phyloP scores from a whole-genome alignment of 2,113 vertebrate species.

The Mandrillus leucophaeus region DNA sequence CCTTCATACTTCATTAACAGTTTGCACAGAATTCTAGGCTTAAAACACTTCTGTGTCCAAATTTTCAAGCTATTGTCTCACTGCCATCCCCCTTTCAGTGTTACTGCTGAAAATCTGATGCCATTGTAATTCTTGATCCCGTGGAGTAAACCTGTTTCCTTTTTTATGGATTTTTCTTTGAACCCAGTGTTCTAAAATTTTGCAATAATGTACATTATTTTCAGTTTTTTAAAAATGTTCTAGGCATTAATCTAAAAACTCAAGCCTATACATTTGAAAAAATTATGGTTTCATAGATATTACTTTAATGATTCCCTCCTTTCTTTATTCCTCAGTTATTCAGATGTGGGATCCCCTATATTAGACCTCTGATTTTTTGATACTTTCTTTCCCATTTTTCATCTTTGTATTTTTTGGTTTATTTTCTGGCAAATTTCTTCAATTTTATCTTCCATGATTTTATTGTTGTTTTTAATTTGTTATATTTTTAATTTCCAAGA shows the following conservation, averaged over 20 bases:
- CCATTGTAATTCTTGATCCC: not conserved
- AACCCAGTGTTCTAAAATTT: not conserved
- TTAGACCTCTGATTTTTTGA: not conserved
- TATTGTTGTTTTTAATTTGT: not conserved
- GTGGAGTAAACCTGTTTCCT: not conserved
- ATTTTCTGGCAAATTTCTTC: not conserved
- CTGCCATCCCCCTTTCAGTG: not conserved
- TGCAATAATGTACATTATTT: not conserved
- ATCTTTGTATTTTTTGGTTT: not conserved
- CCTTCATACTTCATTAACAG: not conserved
- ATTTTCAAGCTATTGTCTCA: not conserved
- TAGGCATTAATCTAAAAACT: not conserved
- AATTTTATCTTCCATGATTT: not conserved
- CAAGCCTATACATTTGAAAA: not conserved
- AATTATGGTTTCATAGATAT: not conserved
- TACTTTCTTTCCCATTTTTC: not conserved
- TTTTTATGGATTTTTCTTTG: not conserved
- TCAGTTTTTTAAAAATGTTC: not conserved
- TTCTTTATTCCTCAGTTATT: not conserved
- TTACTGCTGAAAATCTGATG: not conserved
- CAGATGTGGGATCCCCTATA: not conserved
- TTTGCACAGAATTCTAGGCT: not conserved
- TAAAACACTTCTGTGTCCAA: not conserved
- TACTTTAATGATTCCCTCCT: not conserved
- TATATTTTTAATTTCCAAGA: conserved; percentile 26